Base-by-base conservation (phyloP, 2,797 vertebrate genomes). In the Phyllotis vaccarum region DNA sequence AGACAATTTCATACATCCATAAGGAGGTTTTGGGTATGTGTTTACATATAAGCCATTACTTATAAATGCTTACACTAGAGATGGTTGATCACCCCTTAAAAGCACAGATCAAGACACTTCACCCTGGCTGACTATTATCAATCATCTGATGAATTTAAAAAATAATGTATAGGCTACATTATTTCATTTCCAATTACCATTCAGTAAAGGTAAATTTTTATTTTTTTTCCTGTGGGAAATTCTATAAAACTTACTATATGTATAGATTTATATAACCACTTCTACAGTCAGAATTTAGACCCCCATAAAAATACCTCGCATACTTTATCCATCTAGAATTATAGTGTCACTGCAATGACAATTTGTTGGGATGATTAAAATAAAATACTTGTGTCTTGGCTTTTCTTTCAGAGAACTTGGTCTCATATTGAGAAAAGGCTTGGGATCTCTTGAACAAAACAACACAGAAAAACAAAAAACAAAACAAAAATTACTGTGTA, bases 161-260 rank as follows among this genome's bases (percentile, higher is more conserved):
- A 90, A 83, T 14, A 72, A 76, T 94, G 82, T 78, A 78, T 56
- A 40, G 43, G 56, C 34, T 64, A 60, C 5, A 8, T 54, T 40
- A n/a, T 76, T 79, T 80, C 74, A 56, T 78, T 94, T 72, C 72
- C 16, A 92, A 80, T 92, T 22, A 14, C 75, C 21, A 52, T 56
- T 37, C 3, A 83, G n/a, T 91, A 86, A 64, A n/a, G 79, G 27
- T n/a, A 19, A 56, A 0, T 5, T 64, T 93, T 85, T 46, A 22
- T n/a, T 85, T 62, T 43, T 17, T 72, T 78, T 31, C 21, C 29
- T 14, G 12, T 87, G 11, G 49, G 14, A 7, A 58, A 21, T 81
- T 83, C 40, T 74, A 0, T 74, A 64, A 79, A 6, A 29, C 46
- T 90, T 86, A 81, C n/a, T 43, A 54, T 16, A 27, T 49, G 24